Evolutionary conservation across 2,888 invertebrate species (phyloP).

Genomic region (Eristalis arbustorum): DNA sequence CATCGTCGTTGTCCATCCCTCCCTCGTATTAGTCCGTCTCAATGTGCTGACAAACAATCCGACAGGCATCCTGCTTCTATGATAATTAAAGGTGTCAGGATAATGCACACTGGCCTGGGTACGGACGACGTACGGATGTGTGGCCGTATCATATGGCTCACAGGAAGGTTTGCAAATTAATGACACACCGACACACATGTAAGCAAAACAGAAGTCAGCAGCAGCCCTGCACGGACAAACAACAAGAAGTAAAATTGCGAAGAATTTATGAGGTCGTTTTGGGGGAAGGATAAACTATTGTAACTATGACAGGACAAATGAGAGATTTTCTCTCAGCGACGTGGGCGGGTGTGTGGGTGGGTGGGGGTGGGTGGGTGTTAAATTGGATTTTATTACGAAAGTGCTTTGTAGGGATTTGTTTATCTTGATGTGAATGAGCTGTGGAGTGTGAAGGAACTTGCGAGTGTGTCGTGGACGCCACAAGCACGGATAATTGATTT

Average conservation of each 20-base stretch:
- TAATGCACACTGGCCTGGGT: conserved; percentile 15
- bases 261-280: conserved; percentile 52
- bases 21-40: background rate
- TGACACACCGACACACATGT: conserved; percentile 13
- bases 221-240: conserved; percentile 9
- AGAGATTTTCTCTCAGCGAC: background rate
- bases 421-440: conserved; percentile 30
- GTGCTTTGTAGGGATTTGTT: conserved; percentile 59
- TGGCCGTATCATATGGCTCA: background rate
- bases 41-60: conserved; percentile 39
- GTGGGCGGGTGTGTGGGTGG: background rate
- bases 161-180: conserved; percentile 29
- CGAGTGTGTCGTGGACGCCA: conserved; percentile 14
- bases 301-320: conserved; percentile 20
- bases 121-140: background rate
- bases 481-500: conserved; percentile 55
- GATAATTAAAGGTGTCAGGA: conserved; percentile 59
- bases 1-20: background rate
- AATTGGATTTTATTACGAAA: conserved; percentile 59
- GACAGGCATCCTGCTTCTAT: conserved; percentile 24
- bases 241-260: conserved; percentile 36
- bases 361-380: conserved; percentile 28
- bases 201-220: background rate
- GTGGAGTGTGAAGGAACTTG: background rate
- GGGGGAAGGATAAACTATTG: conserved; percentile 34